Conservation (phyloP, 2,797 vertebrate species). For the Momotus momota region DNA sequence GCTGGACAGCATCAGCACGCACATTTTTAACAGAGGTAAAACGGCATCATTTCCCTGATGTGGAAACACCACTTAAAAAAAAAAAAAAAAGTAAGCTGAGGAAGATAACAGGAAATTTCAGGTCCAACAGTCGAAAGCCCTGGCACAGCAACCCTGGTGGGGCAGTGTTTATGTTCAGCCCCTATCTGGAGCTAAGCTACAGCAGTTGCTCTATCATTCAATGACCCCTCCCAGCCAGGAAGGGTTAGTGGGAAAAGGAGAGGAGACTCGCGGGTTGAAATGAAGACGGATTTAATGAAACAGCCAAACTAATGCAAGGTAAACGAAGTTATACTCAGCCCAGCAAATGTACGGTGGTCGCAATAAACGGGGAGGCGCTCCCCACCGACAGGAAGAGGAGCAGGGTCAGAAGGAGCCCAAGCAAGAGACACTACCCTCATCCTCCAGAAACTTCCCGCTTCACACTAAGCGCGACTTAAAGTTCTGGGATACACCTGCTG, state of each 20-base stretch:
- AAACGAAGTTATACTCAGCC: neutral
- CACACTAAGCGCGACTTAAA: too few species aligned
- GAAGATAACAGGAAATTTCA: too few species aligned
- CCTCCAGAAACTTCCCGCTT: neutral
- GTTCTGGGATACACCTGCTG: neutral
- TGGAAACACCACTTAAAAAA: neutral
- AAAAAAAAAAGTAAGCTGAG: too few species aligned
- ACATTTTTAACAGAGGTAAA: neutral
- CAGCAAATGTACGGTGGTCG: neutral
- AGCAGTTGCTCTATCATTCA: too few species aligned
- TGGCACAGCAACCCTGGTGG: rapidly evolving
- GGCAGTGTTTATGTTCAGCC: neutral
- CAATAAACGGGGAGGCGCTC: neutral
- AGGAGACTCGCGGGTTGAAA: neutral
- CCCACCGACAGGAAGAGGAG: neutral
- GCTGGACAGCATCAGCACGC: rapidly evolving
- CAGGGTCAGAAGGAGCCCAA: neutral
- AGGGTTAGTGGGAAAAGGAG: neutral
- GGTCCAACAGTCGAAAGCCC: rapidly evolving
- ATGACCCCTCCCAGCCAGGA: neutral
- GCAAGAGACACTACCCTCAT: neutral
- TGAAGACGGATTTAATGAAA: neutral
- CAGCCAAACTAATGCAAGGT: neutral
- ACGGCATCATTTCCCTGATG: rapidly evolving
- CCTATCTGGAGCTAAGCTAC: too few species aligned